phyloP scores from a whole-genome alignment of 2,888 invertebrate species.

The Adelognathus sp. region DNA sequence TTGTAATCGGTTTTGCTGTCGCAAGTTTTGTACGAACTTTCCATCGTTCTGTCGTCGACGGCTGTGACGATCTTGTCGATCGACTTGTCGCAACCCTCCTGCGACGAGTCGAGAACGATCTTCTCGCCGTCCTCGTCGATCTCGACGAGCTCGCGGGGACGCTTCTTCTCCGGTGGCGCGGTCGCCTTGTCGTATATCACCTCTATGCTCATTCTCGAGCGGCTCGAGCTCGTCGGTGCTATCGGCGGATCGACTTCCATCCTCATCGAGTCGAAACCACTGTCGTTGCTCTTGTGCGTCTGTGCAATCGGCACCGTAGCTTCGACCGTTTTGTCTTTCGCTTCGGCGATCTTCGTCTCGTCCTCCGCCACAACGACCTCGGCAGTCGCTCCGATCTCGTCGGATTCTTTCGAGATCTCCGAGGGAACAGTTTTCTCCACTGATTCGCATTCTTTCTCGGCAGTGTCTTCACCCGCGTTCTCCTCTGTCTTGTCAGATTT shows the following conservation, averaged over 20 bases:
- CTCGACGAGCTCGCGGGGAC: slow-evolving; percentile 71
- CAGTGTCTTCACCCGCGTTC: neutral
- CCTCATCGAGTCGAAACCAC: neutral
- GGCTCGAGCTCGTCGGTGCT: slow-evolving; percentile 32
- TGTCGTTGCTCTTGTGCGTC: slow-evolving; percentile 11
- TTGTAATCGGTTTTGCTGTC: slow-evolving; percentile 56
- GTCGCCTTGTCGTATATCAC: slow-evolving; percentile 72
- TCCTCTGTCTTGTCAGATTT: neutral
- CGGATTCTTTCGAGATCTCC: neutral
- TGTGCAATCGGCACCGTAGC: neutral
- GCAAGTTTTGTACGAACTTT: slow-evolving; percentile 50
- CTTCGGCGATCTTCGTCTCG: neutral
- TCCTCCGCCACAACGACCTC: neutral
- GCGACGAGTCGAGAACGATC: slow-evolving; percentile 70
- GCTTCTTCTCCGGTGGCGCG: slow-evolving; percentile 61
- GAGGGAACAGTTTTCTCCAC: neutral
- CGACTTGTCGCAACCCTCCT: slow-evolving; percentile 61
- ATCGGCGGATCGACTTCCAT: neutral
- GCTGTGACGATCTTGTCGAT: slow-evolving; percentile 29
- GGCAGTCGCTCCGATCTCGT: neutral
- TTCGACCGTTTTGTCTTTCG: slow-evolving; percentile 14
- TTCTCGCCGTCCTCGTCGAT: slow-evolving; percentile 74
- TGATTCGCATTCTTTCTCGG: neutral
- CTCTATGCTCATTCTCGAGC: slow-evolving; percentile 73
- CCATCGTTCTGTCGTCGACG: slow-evolving; percentile 35